Evolutionary conservation across 2,113 vertebrate genomes (phyloP).

Genomic region (Poeciliopsis prolifica): DNA sequence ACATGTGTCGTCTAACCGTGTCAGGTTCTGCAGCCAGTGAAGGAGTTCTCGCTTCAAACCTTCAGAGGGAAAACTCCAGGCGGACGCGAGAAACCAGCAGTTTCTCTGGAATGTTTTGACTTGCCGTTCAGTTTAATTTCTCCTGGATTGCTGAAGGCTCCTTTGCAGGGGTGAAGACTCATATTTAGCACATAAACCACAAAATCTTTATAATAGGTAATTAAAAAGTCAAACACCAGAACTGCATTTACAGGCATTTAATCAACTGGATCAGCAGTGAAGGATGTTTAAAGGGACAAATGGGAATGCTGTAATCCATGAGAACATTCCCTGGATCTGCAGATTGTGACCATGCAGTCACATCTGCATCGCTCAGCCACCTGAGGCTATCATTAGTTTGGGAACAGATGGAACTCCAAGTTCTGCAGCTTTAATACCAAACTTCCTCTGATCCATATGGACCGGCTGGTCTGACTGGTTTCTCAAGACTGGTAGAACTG

Average conservation of each 20-base stretch:
- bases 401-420: too few species aligned
- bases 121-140: not conserved
- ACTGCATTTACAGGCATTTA: not conserved
- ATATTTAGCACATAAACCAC: not conserved
- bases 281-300: not conserved
- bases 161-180: not conserved
- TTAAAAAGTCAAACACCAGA: not conserved
- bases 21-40: not conserved
- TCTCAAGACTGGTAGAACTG: not conserved
- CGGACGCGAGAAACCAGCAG: not conserved
- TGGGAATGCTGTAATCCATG: not conserved
- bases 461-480: not conserved
- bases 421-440: too few species aligned
- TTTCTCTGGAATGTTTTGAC: not conserved
- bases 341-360: too few species aligned
- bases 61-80: not conserved
- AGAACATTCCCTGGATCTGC: not conserved
- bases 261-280: not conserved
- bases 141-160: not conserved
- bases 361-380: too few species aligned
- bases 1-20: not conserved
- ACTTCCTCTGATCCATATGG: not conserved
- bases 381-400: too few species aligned
- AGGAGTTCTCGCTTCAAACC: not conserved
- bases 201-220: not conserved